Percentiles rank a stretch among this genome's conserved stretches.
phyloP scores from a whole-genome alignment of 1,140 invertebrate species.

The Sinonovacula constricta region DNA sequence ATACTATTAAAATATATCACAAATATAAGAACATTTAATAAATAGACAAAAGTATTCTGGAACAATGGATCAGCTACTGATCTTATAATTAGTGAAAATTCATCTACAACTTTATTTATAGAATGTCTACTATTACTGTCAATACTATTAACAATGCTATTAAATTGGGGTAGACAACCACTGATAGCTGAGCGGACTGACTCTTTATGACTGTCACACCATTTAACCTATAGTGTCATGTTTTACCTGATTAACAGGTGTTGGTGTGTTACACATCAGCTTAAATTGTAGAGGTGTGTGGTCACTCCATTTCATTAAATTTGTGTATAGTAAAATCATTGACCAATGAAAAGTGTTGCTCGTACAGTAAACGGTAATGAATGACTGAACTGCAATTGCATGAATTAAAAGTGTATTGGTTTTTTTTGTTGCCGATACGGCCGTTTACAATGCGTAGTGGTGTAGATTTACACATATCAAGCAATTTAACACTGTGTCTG shows the following conservation, averaged over 20 bases:
- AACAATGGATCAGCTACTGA: not conserved
- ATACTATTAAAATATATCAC: slow-evolving; percentile 27
- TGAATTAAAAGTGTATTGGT: slow-evolving; percentile 3
- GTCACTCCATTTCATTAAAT: slow-evolving; percentile 19
- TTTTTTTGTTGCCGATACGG: not conserved
- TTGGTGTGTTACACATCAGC: too few relatives aligned
- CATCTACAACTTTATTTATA: too few relatives aligned
- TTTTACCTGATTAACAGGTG: too few relatives aligned
- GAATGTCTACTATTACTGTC: not conserved
- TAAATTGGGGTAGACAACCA: not conserved
- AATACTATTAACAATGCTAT: not conserved
- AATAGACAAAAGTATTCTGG: not conserved
- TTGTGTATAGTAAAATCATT: slow-evolving; percentile 20
- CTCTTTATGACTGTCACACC: not conserved
- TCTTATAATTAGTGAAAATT: too few relatives aligned
- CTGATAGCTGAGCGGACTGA: not conserved
- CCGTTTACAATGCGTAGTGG: slow-evolving; percentile 5
- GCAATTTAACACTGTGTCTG: slow-evolving; percentile 3
- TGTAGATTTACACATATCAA: slow-evolving; percentile 9
- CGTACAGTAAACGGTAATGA: not conserved
- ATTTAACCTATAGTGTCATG: not conserved
- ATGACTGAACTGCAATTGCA: slow-evolving; percentile 1
- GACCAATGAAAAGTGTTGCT: not conserved
- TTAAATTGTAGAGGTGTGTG: not conserved
- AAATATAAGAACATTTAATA: slow-evolving; percentile 1